Evolutionary conservation across 1,140 invertebrate species (phyloP), one percentile per base, ranked within the genome.

Genomic region (Ephestia elutella): DNA sequence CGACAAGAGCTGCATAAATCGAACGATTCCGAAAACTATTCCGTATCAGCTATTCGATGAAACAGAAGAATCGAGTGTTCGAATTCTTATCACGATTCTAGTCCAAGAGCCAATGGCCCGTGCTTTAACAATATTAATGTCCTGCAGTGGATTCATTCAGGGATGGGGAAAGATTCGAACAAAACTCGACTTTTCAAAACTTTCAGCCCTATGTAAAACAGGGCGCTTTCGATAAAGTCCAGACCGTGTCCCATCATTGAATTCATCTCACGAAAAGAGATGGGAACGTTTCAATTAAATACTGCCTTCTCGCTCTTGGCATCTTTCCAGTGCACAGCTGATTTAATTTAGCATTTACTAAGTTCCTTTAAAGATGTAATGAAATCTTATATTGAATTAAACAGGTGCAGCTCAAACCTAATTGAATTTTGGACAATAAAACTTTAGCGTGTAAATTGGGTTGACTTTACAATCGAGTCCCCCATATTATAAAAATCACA

Each of bases 61-160:
- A 44, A 44, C 38, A 44, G 32, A 35, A 44, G 38, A 44, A 15
- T 15, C 38, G 38, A 44, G 38, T 44, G 38, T 17, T 44, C 38
- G 38, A 44, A 44, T 44, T 44, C 38, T 44, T 44, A 44, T 44
- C 38, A 44, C 38, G 38, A 44, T 15, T 7, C 13, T 44, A 44
- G 38, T 44, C 38, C 5, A 44, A 17, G 38, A 44, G 38, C 38
- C 38, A 44, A 44, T 44, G 38, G 38, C 15, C n/a, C 38, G 38
- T 44, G 38, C n/a, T 44, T 17, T 44, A 44, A 44, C 38, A n/a
- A 44, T 44, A 44, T 44, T 44, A 44, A 44, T 44, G 38, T 44
- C 15, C 38, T 44, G 38, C 38, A 44, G 38, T 44, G 38, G 38
- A 44, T 15, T 44, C 38, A 44, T n/a, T 8, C 38, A 7, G 30